These are phyloP conservation scores for Nesoenas mayeri DNA, from an alignment of 2,113 vertebrate species.

Conservation along the genomic window DNA sequence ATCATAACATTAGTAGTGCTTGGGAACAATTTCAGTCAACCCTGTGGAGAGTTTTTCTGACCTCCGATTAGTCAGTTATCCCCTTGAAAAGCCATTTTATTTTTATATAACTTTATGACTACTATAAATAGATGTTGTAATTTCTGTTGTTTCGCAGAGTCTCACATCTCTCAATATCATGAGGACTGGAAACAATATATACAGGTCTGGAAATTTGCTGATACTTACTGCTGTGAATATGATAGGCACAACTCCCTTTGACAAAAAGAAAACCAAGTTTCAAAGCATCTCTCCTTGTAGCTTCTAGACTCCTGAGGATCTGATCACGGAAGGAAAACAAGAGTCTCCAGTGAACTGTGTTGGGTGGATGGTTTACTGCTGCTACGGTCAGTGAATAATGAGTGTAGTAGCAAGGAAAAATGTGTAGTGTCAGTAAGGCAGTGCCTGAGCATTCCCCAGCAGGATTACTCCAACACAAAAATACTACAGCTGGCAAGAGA, in stretches of 20 bases:
- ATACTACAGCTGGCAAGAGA: not conserved
- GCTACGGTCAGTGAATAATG: not conserved
- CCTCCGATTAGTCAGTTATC: not conserved
- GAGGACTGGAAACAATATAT: not conserved
- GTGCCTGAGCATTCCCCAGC: not conserved
- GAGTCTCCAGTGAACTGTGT: not conserved
- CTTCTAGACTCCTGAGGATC: not conserved
- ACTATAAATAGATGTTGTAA: not conserved
- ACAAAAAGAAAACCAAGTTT: conserved; percentile 9
- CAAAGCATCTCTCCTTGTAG: not conserved
- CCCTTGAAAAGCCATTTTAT: not conserved
- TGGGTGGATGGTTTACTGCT: not conserved
- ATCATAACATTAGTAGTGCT: not conserved
- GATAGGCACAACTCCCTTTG: not conserved
- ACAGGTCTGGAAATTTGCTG: not conserved
- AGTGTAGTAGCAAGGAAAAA: not conserved
- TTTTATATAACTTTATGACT: not conserved
- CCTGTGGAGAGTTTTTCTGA: not conserved
- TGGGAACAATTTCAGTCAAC: not conserved
- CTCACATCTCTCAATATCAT: not conserved
- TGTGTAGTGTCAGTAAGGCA: not conserved
- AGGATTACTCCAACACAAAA: not conserved
- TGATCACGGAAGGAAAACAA: not conserved
- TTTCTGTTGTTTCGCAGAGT: not conserved
- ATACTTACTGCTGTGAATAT: not conserved